Evolutionary conservation across 2,888 invertebrate genomes (phyloP), one percentile per base, ranked within the genome.

Genomic region (Eurytoma californica): DNA sequence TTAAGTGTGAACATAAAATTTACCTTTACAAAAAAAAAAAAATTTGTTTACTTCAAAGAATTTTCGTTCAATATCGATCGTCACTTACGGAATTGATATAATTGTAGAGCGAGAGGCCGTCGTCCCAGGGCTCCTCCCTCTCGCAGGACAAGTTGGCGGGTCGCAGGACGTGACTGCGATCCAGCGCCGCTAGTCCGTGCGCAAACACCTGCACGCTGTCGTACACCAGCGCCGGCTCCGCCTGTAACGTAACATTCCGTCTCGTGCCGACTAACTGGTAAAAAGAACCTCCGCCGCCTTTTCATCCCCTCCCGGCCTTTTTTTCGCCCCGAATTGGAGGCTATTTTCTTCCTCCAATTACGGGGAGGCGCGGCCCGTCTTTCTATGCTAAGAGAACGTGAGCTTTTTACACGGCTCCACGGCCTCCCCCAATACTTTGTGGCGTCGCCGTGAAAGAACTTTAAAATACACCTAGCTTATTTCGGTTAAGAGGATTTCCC

Each of bases 151-250:
- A 92, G 90, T 97, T 97, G 65, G 93, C 93, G 0, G 94, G 92
- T 39, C 92, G 92, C 67, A 95, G 91, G 16, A 94, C 92, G 84
- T 95, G 94, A 81, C 95, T 94, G 14, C 93, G 91, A 87, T 94
- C 94, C 84, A 96, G 92, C 4, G 94, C 92, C 16, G 95, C 94
- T 57, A 97, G 90, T 2, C 96, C 97, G 83, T 94, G 92, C 2
- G 95, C 96, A 84, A 97, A 93, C 9, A 95, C 94, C 86, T 95
- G 95, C 0, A 97, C 97, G 2, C 96, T 95, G 87, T 97, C 97
- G 89, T 95, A 97, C 85, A 97, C 93, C 65, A 97, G 91, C 0
- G 97, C 97, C 78, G 97, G 95, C 90, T 96, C 96, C 70, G 96
- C 96, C 96, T 97, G 91, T 91, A 65, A 49, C 39, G 16, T 3